Percentiles rank a stretch among this genome's conserved stretches.
phyloP scores from a whole-genome alignment of 2,113 vertebrate species.

The Chaetura pelagica region DNA sequence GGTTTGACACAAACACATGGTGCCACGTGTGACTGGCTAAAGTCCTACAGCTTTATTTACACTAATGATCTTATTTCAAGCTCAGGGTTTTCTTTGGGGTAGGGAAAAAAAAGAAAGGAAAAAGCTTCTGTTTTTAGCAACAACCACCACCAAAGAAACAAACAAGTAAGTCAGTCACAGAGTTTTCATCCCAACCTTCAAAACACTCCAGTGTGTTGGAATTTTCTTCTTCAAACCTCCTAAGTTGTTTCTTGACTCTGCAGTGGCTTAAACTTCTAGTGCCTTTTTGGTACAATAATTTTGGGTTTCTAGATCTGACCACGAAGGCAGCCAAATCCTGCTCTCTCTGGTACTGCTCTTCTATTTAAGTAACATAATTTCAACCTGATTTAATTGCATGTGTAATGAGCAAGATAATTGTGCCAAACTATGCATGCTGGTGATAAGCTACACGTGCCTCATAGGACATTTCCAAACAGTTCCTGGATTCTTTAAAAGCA shows the following conservation, averaged over 20 bases:
- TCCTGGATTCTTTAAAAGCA: background rate
- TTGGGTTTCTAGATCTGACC: background rate
- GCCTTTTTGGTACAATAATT: background rate
- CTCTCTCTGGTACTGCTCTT: background rate
- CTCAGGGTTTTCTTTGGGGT: background rate
- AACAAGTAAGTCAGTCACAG: background rate
- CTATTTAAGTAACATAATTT: background rate
- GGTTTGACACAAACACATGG: rapidly evolving
- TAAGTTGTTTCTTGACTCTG: background rate
- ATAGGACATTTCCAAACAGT: background rate
- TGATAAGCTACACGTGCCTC: background rate
- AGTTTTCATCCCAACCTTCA: background rate
- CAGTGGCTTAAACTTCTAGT: background rate
- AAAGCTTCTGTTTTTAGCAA: background rate
- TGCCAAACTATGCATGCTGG: background rate
- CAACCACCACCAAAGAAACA: background rate
- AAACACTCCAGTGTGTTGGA: background rate
- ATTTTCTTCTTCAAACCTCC: background rate
- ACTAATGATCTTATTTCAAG: background rate
- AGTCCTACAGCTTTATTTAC: background rate
- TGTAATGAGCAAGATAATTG: background rate
- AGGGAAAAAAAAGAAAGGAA: background rate
- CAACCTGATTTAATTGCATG: background rate
- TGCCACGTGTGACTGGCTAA: background rate
- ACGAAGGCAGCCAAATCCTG: background rate